Conservation (phyloP, 2,113 vertebrate species). For the Anolis carolinensis region DNA sequence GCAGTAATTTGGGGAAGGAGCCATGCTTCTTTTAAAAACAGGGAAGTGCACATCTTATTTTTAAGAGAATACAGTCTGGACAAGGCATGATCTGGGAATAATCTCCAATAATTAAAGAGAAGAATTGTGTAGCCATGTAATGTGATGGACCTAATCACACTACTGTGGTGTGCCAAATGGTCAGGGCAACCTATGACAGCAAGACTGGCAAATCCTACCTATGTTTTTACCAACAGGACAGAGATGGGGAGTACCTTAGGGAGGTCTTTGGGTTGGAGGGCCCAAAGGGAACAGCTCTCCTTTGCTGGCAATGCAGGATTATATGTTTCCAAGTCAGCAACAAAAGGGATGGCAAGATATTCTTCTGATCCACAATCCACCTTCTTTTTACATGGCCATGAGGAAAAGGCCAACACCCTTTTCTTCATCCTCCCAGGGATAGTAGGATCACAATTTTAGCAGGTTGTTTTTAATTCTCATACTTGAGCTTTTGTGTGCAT, state of each 20-base stretch:
- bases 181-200: not conserved
- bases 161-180: not conserved
- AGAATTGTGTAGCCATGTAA: not conserved
- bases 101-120: not conserved
- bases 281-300: not conserved
- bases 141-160: not conserved
- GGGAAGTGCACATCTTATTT: no score
- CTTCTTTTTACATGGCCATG: not conserved
- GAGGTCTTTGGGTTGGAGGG: no score
- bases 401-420: no score
- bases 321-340: not conserved
- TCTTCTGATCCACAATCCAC: not conserved
- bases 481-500: not conserved
- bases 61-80: not conserved
- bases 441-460: not conserved
- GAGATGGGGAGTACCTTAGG: not conserved
- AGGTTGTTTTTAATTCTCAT: not conserved
- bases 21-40: no score
- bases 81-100: not conserved
- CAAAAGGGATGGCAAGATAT: not conserved
- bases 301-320: not conserved
- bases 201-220: no score
- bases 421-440: not conserved
- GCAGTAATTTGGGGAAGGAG: no score
- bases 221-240: not conserved